These are phyloP conservation scores for Ditula angustiorana DNA, from an alignment of 2,888 invertebrate genomes.

Conservation along the genomic window DNA sequence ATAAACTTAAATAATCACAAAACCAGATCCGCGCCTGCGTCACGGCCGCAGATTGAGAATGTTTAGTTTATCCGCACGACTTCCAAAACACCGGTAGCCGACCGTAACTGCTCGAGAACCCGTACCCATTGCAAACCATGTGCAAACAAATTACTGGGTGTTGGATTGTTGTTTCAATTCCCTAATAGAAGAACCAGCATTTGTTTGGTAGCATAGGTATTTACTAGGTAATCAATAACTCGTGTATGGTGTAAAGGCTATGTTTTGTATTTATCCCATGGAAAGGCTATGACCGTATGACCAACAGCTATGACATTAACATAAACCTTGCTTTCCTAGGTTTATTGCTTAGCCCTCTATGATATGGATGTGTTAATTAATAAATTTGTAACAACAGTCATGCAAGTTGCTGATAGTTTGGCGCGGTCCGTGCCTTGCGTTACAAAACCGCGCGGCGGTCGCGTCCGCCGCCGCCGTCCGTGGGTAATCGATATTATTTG, in stretches of 20 bases:
- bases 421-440: constrained; percentile 49
- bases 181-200: background rate
- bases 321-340: background rate
- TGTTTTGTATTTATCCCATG: too few species aligned
- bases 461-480: constrained; percentile 16
- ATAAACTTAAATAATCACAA: constrained; percentile 47
- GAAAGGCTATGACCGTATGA: too few species aligned
- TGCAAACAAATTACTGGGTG: constrained; percentile 10
- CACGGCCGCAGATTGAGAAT: constrained; percentile 39
- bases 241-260: background rate
- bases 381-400: constrained; percentile 29
- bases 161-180: background rate
- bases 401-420: constrained; percentile 39
- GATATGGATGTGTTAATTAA: constrained; percentile 30
- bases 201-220: background rate
- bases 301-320: background rate
- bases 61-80: constrained; percentile 36
- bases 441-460: constrained; percentile 46
- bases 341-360: background rate
- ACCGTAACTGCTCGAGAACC: constrained; percentile 10
- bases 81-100: constrained; percentile 21
- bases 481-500: constrained; percentile 69
- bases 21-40: constrained; percentile 51
- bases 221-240: background rate
- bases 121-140: constrained; percentile 7